phyloP scores from a whole-genome alignment of 1,140 invertebrate species.

The Brachionus angularis region DNA sequence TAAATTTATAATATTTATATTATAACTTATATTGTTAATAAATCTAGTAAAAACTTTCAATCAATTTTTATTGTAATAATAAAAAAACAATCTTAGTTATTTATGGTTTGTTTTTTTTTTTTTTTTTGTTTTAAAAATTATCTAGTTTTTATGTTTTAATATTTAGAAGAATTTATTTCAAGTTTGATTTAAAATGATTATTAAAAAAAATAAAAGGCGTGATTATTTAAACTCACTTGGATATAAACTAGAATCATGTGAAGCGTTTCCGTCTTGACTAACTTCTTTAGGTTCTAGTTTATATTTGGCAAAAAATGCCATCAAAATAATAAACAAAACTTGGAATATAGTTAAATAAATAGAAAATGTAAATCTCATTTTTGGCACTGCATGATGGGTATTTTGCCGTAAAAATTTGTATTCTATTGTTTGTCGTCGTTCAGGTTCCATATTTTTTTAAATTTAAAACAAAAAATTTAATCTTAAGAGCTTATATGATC shows the following conservation, averaged over 20 bases:
- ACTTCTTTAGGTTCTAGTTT: neutral
- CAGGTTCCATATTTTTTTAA: conserved; percentile 18
- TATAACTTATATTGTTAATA: too few species aligned
- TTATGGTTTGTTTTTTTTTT: neutral
- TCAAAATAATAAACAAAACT: conserved; percentile 6
- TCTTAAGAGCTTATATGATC: too few species aligned
- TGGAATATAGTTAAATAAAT: conserved; percentile 21
- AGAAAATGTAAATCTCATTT: conserved; percentile 22
- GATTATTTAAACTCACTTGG: conserved; percentile 36
- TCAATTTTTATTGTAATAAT: too few species aligned
- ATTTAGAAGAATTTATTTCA: neutral
- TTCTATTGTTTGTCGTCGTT: conserved; percentile 41
- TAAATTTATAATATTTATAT: too few species aligned
- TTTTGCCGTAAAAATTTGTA: conserved; percentile 43
- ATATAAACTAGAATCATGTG: conserved; percentile 31
- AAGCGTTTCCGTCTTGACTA: too few species aligned
- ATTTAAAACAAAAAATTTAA: too few species aligned
- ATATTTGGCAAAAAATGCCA: conserved; percentile 36
- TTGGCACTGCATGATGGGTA: conserved; percentile 36
- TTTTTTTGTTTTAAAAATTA: neutral
- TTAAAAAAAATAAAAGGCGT: too few species aligned
- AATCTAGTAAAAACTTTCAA: too few species aligned
- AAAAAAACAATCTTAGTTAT: too few species aligned
- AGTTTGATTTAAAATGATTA: too few species aligned
- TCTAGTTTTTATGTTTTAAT: neutral